A percentile compares a stretch with the other conserved stretches of the same genome.
Evolutionary conservation across 2,888 invertebrate species (phyloP).

Genomic region (Erpobdella octoculata): DNA sequence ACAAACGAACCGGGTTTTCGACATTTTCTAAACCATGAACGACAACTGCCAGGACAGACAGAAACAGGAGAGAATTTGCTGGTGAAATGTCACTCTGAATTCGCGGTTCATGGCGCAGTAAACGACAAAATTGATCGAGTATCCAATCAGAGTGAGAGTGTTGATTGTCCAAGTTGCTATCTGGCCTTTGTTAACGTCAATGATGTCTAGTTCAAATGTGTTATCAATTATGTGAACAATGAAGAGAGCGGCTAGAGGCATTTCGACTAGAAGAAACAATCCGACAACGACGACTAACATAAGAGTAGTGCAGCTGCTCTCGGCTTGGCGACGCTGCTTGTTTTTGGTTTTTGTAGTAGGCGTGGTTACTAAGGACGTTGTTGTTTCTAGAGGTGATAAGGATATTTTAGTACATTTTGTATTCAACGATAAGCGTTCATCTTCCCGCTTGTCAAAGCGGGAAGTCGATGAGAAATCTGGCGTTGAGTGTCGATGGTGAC

Average conservation of each 20-base stretch:
- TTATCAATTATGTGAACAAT: conserved; percentile 11
- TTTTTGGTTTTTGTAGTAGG: background rate
- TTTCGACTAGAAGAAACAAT: conserved; percentile 17
- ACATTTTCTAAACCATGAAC: background rate
- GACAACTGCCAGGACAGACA: background rate
- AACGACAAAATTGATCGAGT: conserved; percentile 25
- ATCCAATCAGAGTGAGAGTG: background rate
- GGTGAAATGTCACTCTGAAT: conserved; percentile 2
- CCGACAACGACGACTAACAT: conserved; percentile 24
- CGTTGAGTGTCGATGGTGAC: too few species aligned
- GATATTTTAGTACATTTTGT: too few species aligned
- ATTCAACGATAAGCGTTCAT: too few species aligned
- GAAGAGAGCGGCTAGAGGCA: conserved; percentile 14
- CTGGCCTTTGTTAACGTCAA: background rate
- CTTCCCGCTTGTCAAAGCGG: too few species aligned
- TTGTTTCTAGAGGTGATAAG: too few species aligned
- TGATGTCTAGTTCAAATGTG: background rate
- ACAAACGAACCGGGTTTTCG: too few species aligned
- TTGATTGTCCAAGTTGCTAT: conserved; percentile 7
- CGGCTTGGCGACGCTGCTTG: conserved; percentile 3
- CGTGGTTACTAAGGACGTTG: background rate
- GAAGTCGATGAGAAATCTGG: too few species aligned
- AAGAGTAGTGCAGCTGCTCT: conserved; percentile 3
- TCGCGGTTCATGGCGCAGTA: conserved; percentile 23
- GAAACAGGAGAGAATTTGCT: background rate